phyloP scores from a whole-genome alignment of 2,113 vertebrate species.

The Ciconia maguari region DNA sequence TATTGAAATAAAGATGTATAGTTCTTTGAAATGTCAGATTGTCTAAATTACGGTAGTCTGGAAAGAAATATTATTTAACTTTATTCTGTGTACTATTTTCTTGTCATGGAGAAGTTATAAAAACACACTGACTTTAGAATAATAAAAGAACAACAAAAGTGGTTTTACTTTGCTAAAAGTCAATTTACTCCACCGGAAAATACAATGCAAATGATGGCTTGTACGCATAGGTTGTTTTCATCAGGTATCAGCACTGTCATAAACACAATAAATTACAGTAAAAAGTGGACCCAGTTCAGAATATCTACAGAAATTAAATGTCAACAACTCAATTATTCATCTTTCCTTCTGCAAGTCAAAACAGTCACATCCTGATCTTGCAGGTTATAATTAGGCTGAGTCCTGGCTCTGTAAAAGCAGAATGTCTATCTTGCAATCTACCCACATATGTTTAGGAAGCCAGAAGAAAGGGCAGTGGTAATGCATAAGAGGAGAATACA shows the following conservation, averaged over 20 bases:
- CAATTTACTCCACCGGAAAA: neutral
- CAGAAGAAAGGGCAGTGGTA: constrained; percentile 52
- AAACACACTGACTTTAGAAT: neutral
- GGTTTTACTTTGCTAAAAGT: neutral
- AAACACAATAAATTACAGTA: neutral
- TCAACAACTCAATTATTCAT: constrained; percentile 21
- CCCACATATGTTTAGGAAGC: constrained; percentile 7
- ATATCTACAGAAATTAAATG: constrained; percentile 14
- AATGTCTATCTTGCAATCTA: neutral
- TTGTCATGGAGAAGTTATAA: neutral
- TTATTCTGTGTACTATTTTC: neutral
- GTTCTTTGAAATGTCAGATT: neutral
- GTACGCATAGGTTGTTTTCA: neutral
- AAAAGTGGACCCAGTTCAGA: neutral
- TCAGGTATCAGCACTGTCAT: neutral
- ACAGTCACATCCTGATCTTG: constrained; percentile 37
- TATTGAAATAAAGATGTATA: neutral
- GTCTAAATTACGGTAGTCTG: neutral
- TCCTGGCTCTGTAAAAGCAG: constrained; percentile 10
- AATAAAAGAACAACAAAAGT: neutral
- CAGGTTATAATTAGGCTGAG: constrained; percentile 45
- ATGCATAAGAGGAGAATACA: neutral
- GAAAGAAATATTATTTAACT: neutral
- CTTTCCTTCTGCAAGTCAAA: constrained; percentile 45
- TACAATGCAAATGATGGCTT: neutral